These are phyloP conservation scores for Cetoscarus ocellatus DNA, from an alignment of 2,797 vertebrate genomes.

Conservation along the genomic window DNA sequence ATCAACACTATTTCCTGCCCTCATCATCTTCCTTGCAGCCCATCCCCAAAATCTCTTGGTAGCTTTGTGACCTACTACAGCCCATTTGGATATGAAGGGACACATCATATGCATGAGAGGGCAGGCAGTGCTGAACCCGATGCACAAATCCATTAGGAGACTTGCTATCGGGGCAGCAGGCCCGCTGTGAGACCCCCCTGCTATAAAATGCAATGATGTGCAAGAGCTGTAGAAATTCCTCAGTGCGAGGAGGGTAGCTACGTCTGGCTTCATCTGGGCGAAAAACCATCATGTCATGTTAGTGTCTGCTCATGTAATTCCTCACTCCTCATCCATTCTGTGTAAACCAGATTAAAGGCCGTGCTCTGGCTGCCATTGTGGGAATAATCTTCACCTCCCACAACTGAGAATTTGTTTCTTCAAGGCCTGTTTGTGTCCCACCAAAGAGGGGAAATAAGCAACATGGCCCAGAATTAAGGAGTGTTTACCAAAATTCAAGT, in stretches of 20 bases:
- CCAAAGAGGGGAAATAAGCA: conserved; percentile 10
- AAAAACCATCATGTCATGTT: conserved; percentile 41
- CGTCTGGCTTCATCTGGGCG: conserved; percentile 37
- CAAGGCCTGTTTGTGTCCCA: conserved; percentile 10
- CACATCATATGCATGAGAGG: conserved; percentile 76
- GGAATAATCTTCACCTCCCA: conserved; percentile 41
- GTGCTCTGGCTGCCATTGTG: conserved; percentile 32
- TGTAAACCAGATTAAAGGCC: conserved; percentile 35
- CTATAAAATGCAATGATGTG: conserved; percentile 72
- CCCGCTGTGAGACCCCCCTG: conserved; percentile 52
- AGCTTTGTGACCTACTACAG: conserved; percentile 51
- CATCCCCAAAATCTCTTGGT: conserved; percentile 56
- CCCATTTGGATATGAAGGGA: conserved; percentile 62
- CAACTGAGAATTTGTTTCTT: conserved; percentile 42
- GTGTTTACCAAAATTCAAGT: no score
- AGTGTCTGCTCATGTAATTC: conserved; percentile 35
- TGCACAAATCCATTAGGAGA: conserved; percentile 76
- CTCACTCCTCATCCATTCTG: conserved; percentile 53
- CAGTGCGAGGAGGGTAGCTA: conserved; percentile 41
- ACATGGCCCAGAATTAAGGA: not conserved
- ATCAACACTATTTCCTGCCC: conserved; percentile 33
- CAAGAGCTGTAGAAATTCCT: conserved; percentile 69
- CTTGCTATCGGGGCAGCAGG: conserved; percentile 59
- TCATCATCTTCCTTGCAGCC: conserved; percentile 28
- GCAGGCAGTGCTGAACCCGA: conserved; percentile 62